phyloP scores from a whole-genome alignment of 2,888 invertebrate species.

The Tiliacea citrago region DNA sequence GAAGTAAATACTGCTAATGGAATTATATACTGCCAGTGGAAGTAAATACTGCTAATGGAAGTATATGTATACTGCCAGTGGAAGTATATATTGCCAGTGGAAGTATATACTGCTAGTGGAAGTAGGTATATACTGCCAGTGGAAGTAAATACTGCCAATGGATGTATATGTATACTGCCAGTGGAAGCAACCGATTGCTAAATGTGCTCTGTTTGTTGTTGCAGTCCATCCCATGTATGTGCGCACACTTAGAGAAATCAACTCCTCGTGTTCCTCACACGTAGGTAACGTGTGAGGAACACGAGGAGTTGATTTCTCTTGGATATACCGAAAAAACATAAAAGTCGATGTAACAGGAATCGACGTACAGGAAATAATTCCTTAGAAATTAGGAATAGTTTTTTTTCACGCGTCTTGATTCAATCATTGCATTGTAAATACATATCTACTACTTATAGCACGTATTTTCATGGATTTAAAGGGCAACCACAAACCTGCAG shows the following conservation, averaged over 20 bases:
- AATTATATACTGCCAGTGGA: too few species aligned
- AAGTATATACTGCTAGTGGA: too few species aligned
- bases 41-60: too few species aligned
- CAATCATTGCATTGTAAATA: neutral
- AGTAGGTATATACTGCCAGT: too few species aligned
- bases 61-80: too few species aligned
- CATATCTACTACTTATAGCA: too few species aligned
- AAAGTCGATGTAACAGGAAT: neutral
- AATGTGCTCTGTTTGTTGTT: slow-evolving; percentile 37
- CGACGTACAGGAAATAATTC: neutral
- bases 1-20: too few species aligned
- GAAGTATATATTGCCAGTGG: too few species aligned
- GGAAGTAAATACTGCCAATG: too few species aligned
- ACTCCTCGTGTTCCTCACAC: too few species aligned
- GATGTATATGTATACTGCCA: too few species aligned
- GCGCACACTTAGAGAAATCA: slow-evolving; percentile 9
- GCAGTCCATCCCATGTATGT: neutral
- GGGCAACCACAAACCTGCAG: neutral
- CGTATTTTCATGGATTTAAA: neutral
- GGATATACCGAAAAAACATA: neutral
- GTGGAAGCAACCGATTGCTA: slow-evolving; percentile 25
- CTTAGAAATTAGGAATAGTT: neutral
- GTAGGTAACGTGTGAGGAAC: too few species aligned
- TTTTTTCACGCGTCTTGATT: neutral
- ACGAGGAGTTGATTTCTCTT: neutral